Percentiles rank a stretch among this genome's conserved stretches.
Conservation (phyloP, 2,888 invertebrate species). For the Chouioia cunea region DNA sequence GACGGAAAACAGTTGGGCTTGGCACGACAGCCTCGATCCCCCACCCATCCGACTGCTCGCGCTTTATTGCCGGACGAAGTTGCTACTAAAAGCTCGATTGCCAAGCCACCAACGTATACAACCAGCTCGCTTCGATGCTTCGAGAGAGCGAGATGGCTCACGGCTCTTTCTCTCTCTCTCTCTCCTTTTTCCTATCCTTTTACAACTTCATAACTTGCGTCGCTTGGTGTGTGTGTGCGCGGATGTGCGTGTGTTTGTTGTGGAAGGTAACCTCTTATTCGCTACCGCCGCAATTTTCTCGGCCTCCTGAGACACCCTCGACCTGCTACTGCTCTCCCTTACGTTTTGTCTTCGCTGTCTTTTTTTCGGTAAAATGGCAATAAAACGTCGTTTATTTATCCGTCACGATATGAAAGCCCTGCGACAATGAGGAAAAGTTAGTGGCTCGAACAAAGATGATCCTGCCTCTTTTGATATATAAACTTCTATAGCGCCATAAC, state of each 20-base stretch:
- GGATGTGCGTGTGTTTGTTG: neutral
- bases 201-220: conserved; percentile 47
- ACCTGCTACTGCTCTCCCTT: conserved; percentile 4
- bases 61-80: conserved; percentile 54
- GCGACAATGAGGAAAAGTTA: conserved; percentile 37
- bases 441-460: conserved; percentile 36
- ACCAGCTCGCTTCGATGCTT: neutral
- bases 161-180: neutral
- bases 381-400: conserved; percentile 46
- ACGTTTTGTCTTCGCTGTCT: neutral
- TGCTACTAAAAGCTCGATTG: conserved; percentile 47
- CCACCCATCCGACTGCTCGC: conserved; percentile 42
- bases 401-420: conserved; percentile 20
- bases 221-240: conserved; percentile 17
- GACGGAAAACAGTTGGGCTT: conserved; percentile 57
- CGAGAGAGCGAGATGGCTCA: too few species aligned
- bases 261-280: too few species aligned
- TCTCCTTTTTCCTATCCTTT: conserved; percentile 26
- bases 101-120: conserved; percentile 22
- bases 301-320: conserved; percentile 36
- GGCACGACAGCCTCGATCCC: conserved; percentile 58
- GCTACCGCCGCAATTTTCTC: conserved; percentile 50
- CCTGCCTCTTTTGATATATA: neutral
- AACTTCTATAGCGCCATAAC: neutral
- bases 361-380: conserved; percentile 8